Conservation (phyloP, 2,888 invertebrate species). For the Torymus auratus region DNA sequence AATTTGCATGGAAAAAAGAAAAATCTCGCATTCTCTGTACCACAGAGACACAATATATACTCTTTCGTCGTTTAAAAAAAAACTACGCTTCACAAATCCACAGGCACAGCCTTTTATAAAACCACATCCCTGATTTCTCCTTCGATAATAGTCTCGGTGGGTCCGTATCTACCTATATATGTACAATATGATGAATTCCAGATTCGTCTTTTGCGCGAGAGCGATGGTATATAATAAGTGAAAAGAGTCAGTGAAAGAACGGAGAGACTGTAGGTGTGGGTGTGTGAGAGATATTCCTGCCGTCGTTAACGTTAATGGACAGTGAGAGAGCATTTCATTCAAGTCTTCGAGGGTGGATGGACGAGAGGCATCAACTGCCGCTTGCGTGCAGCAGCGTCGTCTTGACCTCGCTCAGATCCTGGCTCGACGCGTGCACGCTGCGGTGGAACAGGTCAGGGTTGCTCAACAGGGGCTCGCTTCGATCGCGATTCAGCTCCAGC, state of each 20-base stretch:
- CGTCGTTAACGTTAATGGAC: conserved; percentile 20
- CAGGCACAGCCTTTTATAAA: not conserved
- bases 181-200: conserved; percentile 24
- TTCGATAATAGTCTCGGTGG: not conserved
- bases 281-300: not conserved
- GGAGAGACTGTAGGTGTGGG: no score
- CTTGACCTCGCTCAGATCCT: conserved; percentile 73
- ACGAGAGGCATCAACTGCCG: conserved; percentile 65
- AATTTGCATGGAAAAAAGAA: no score
- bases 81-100: no score
- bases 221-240: not conserved
- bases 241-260: conserved; percentile 14
- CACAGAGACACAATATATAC: no score
- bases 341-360: not conserved
- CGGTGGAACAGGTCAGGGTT: conserved; percentile 70
- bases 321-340: conserved; percentile 28
- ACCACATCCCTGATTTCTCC: not conserved
- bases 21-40: no score
- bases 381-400: conserved; percentile 71
- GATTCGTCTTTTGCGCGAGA: conserved; percentile 5
- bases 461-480: conserved; percentile 63
- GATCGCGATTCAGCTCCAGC: conserved; percentile 66
- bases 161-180: conserved; percentile 3
- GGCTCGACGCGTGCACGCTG: conserved; percentile 68
- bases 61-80: no score